phyloP scores from a whole-genome alignment of 2,888 invertebrate species.

The Carterocephalus palaemon region DNA sequence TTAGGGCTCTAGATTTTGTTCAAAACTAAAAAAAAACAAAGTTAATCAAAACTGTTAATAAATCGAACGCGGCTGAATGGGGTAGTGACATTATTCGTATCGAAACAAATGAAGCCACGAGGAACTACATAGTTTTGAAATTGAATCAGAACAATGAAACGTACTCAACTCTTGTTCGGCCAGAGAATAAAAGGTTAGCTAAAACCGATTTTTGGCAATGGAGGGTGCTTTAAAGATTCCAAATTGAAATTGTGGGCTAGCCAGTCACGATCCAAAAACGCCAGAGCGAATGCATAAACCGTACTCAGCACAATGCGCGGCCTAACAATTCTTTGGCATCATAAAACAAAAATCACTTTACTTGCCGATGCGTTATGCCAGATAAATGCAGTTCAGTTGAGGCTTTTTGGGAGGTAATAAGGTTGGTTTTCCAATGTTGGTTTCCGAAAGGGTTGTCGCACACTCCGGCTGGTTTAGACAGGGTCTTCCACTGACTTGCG shows the following conservation, averaged over 20 bases:
- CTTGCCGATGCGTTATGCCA: conserved; percentile 20
- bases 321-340: conserved; percentile 20
- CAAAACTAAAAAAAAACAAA: too few relatives aligned
- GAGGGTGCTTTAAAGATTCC: conserved; percentile 8
- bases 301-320: conserved; percentile 18
- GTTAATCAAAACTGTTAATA: too few relatives aligned
- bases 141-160: background rate
- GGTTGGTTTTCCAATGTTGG: conserved; percentile 2
- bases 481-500: conserved; percentile 22
- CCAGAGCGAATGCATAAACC: conserved; percentile 19
- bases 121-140: too few relatives aligned
- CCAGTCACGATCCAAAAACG: conserved; percentile 15
- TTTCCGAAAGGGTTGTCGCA: conserved; percentile 12
- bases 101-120: too few relatives aligned
- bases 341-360: conserved; percentile 25
- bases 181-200: background rate
- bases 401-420: conserved; percentile 7
- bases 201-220: conserved; percentile 1
- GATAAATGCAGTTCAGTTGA: background rate
- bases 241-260: conserved; percentile 8
- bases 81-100: too few relatives aligned
- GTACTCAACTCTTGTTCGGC: too few relatives aligned
- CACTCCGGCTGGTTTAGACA: conserved; percentile 16
- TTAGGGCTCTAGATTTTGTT: too few relatives aligned
- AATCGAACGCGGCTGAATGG: too few relatives aligned